Evolutionary conservation across 2,797 vertebrate species (phyloP).

Genomic region (Micrastur ruficollis): DNA sequence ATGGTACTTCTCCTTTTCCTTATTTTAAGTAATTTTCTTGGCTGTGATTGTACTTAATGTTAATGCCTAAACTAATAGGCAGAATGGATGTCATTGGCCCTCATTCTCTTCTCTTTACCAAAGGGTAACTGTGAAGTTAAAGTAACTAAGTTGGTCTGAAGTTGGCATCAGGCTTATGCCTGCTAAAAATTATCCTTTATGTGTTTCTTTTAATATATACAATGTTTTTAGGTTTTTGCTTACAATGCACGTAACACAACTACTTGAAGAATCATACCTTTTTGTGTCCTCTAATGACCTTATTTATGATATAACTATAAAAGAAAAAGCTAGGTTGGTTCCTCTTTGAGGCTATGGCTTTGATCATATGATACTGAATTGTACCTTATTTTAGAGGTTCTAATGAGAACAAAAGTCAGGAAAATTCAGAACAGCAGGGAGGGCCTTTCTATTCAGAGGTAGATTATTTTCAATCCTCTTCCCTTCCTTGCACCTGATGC

Average conservation of each 20-base stretch:
- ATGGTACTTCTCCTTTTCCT: neutral
- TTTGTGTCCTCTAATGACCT: neutral
- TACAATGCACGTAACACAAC: neutral
- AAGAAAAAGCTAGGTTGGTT: neutral
- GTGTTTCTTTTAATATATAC: neutral
- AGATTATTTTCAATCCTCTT: slow-evolving; percentile 55
- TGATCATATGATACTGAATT: neutral
- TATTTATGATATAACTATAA: neutral
- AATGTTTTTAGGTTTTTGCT: neutral
- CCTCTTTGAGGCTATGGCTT: slow-evolving; percentile 29
- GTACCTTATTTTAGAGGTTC: neutral
- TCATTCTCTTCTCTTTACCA: neutral
- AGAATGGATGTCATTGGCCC: neutral
- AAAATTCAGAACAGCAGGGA: slow-evolving; percentile 32
- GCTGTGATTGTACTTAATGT: neutral
- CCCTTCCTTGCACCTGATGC: neutral
- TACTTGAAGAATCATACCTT: neutral
- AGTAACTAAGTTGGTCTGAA: neutral
- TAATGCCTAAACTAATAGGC: neutral
- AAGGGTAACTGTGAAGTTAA: neutral
- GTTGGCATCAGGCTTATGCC: neutral
- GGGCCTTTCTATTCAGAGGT: neutral
- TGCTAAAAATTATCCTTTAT: neutral
- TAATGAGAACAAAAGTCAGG: neutral
- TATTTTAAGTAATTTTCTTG: neutral